These are phyloP conservation scores for Dicycla oo DNA, from an alignment of 2,888 invertebrate species.

Conservation along the genomic window DNA sequence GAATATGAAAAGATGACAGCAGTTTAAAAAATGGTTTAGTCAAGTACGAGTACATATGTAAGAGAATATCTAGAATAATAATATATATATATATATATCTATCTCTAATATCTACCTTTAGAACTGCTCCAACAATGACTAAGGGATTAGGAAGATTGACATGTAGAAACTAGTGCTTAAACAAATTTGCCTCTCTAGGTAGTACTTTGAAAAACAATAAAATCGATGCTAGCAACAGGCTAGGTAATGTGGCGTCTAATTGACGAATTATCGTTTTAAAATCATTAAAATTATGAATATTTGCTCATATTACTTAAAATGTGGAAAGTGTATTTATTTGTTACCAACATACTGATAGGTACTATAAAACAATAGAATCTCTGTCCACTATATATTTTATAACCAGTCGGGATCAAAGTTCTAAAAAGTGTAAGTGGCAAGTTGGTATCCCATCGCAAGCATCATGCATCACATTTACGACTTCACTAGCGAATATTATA, in stretches of 20 bases:
- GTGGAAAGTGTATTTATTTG: not conserved
- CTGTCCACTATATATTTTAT: constrained; percentile 13
- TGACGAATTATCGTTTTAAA: not conserved
- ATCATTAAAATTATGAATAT: not conserved
- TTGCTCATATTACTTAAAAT: no score
- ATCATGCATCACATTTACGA: constrained; percentile 63
- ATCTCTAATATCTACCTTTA: no score
- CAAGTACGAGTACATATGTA: not conserved
- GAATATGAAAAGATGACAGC: no score
- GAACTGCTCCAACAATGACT: not conserved
- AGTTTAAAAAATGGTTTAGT: not conserved
- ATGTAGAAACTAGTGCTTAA: not conserved
- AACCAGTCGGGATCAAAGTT: constrained; percentile 42
- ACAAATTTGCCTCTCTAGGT: not conserved
- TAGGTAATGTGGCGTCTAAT: not conserved
- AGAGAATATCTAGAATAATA: not conserved
- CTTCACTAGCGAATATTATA: constrained; percentile 61
- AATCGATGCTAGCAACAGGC: not conserved
- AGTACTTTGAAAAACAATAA: not conserved
- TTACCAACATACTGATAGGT: not conserved
- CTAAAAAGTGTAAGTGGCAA: constrained; percentile 62
- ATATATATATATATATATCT: no score
- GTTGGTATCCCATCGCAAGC: constrained; percentile 45
- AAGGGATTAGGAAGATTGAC: not conserved
- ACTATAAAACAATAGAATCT: constrained; percentile 1